Conservation (phyloP, 37 sponge, comb jelly and placozoan species). For the Ephydatia muelleri region DNA sequence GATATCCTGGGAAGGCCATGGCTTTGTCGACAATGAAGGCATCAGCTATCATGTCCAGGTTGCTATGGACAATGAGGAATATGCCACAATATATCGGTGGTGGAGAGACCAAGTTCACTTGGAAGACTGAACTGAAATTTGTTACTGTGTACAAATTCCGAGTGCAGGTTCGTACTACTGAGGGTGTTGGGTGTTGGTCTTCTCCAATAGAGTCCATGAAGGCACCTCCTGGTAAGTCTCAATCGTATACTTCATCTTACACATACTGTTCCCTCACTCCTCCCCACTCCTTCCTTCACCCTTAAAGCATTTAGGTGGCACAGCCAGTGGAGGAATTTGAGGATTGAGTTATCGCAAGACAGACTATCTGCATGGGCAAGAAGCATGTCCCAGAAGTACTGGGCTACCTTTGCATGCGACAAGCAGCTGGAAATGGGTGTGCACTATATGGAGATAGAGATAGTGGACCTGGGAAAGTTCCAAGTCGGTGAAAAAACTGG, state of each 20-base stretch:
- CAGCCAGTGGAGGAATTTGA: conserved; percentile 39
- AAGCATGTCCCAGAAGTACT: conserved; percentile 11
- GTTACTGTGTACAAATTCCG: conserved; percentile 16
- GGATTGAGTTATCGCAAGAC: conserved; percentile 24
- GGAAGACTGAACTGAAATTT: conserved; percentile 19
- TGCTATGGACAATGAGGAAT: conserved; percentile 6
- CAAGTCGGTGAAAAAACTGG: conserved; percentile 19
- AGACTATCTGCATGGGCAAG: conserved; percentile 28
- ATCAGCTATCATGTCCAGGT: conserved; percentile 48
- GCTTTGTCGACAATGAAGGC: conserved; percentile 41
- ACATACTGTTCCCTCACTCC: neutral
- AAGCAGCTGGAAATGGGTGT: conserved; percentile 13
- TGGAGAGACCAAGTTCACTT: conserved; percentile 47
- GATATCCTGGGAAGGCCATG: conserved; percentile 42
- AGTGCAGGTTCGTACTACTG: conserved; percentile 47
- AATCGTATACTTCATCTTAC: neutral
- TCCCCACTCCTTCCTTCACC: neutral
- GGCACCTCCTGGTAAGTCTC: conserved; percentile 40
- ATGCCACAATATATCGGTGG: conserved; percentile 22
- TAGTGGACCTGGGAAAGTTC: conserved; percentile 26
- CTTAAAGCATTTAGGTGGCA: conserved; percentile 38
- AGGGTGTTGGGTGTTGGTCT: conserved; percentile 48
- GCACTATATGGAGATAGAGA: conserved; percentile 47
- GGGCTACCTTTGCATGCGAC: conserved; percentile 40
- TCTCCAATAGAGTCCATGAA: conserved; percentile 19